Evolutionary conservation across 2,888 invertebrate genomes (phyloP), one percentile per base, ranked within the genome.

Genomic region (Acrobasis consociella): DNA sequence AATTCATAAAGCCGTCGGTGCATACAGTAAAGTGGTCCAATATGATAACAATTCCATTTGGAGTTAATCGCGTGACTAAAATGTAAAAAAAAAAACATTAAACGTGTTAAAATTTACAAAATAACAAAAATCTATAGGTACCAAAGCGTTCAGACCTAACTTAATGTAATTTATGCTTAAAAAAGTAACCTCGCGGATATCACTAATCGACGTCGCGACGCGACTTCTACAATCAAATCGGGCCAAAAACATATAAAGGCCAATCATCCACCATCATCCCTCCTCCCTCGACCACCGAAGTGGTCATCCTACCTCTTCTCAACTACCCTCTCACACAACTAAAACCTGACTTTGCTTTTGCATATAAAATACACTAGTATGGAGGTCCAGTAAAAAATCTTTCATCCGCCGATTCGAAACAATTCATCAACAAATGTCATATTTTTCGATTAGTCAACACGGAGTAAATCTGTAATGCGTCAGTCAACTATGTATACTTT

Each of bases 191-290:
- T 85, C 68, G 78, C 83, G 82, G 82, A 87, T 88, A 89, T 89
- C 86, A 87, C 86, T 82, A 80, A 79, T 83, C 77, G 75, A 83
- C 77, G 75, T 72, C 67, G 78, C 69, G 70, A 70, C 67, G 72
- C 46, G 72, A 75, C 70, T 51, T 37, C 1, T 31, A 31, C 81
- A 86, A 85, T 31, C 31, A 7, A 31, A 31, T 85, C 85, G 85
- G 91, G 89, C 93, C 92, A 86, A 89, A 91, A 93, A 93, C 92
- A 93, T 93, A 93, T 93, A 88, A 84, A 88, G 93, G 93, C 93
- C 92, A 82, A 82, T 83, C 79, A 80, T 82, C 79, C 80, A 76
- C 81, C 79, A 80, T 82, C 80, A 80, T 76, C 81, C 77, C 76
- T 77, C 78, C 3, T 77, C 81, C 76, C 63, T n/a, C 49, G 49